Base-by-base conservation (phyloP, 2,113 vertebrate genomes). In the Eubucco bourcierii region DNA sequence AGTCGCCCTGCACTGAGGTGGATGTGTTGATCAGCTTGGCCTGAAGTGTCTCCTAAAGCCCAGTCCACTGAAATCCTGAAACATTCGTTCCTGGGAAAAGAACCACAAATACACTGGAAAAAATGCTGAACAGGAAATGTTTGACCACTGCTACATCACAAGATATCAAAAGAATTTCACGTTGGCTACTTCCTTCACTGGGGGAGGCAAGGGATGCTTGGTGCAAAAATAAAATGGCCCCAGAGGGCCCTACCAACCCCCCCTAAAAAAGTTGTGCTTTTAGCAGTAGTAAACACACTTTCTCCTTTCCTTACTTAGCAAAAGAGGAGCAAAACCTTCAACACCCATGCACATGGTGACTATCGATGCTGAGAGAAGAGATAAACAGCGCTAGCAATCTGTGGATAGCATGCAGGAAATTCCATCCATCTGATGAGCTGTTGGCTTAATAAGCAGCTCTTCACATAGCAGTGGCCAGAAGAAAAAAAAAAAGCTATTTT, bases 401-500 rank as follows among this genome's bases (percentile, higher is more conserved):
- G 74, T 50, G 80, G 96, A 93, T 74, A 64, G 85, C 46, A 76
- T 27, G 86, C 97, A 97, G 98, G 98, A 98, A 98, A 98, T 98
- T 98, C 97, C 97, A 97, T 95, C 96, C 95, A 97, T 98, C 96
- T 97, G 97, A 98, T 98, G 97, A 98, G 97, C 97, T 97, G 97
- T 82, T 97, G 97, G 95, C 96, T 97, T 96, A 93, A 92, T 68
- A 75, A 96, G 95, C 92, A 95, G 90, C 94, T 89, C 96, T 97
- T 96, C 95, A 77, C 91, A 91, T 97, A 97, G 97, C 97, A 97
- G 95, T 87, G 70, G 95, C 93, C 95, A 79, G 93, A 46, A 80
- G 93, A 93, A 94, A 93, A 93, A 46, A 80, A 94, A 93, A 94
- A 93, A 93, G 76, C 83, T 61, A 47, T 90, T 89, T 94, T 90